phyloP scores from a whole-genome alignment of 64 coral and sea anemone species.

The Hydrozoanthus tunicans region DNA sequence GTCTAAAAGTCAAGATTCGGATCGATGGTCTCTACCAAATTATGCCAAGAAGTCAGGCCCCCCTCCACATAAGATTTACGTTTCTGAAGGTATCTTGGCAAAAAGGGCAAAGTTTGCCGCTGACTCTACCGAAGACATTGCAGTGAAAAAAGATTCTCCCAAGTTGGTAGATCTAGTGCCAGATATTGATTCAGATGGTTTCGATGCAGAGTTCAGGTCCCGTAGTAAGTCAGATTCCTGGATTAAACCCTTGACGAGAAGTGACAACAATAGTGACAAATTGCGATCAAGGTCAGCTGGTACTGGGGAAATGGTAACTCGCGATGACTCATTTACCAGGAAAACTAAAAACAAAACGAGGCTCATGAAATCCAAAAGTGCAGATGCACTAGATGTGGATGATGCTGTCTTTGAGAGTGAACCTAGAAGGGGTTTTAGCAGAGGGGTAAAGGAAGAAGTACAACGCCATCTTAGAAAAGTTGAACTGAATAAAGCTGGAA shows the following conservation, averaged over 20 bases:
- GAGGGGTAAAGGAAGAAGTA: neutral
- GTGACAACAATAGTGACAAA: neutral
- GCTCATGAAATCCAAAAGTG: conserved; percentile 80
- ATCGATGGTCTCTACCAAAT: conserved; percentile 87
- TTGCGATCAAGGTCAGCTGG: conserved; percentile 25
- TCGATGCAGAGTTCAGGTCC: conserved; percentile 20
- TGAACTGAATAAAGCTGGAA: conserved; percentile 6
- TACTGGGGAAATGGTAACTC: conserved; percentile 10
- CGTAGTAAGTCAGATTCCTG: conserved; percentile 53
- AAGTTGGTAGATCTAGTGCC: conserved; percentile 85
- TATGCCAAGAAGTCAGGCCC: conserved; percentile 80
- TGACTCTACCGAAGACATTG: conserved; percentile 71
- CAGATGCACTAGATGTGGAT: conserved; percentile 52
- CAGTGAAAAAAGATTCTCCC: conserved; percentile 70
- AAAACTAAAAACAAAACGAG: conserved; percentile 35
- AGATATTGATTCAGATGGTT: conserved; percentile 53
- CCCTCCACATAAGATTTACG: conserved; percentile 71
- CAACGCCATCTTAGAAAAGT: conserved; percentile 20
- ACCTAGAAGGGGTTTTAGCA: conserved; percentile 25
- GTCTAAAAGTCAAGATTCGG: conserved; percentile 12
- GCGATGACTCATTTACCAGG: conserved; percentile 67
- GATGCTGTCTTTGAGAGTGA: conserved; percentile 54
- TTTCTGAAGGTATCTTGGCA: conserved; percentile 79
- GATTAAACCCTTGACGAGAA: conserved; percentile 14
- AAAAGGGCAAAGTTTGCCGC: conserved; percentile 85